A percentile compares a stretch with the other conserved stretches of the same genome.
phyloP scores from a whole-genome alignment of 2,888 invertebrate genomes.

The Tetragonisca angustula region DNA sequence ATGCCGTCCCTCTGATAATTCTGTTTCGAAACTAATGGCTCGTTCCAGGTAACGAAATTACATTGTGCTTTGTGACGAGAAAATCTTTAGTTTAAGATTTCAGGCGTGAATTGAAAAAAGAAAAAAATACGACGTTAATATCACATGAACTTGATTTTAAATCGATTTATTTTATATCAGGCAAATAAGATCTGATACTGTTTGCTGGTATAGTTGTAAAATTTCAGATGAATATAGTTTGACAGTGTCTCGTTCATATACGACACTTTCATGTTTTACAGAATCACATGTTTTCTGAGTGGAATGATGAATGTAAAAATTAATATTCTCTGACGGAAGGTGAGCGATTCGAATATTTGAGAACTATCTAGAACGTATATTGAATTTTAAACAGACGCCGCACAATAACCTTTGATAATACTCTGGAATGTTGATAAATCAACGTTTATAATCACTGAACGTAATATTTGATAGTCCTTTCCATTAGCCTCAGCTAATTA shows the following conservation, averaged over 20 bases:
- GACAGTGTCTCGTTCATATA: background rate
- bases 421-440: slow-evolving; percentile 18
- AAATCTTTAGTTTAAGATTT: background rate
- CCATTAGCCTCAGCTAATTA: slow-evolving; percentile 29
- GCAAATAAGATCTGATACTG: no score
- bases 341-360: background rate
- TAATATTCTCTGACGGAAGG: background rate
- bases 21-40: slow-evolving; percentile 72
- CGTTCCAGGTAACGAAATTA: slow-evolving; percentile 65
- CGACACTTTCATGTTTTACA: background rate
- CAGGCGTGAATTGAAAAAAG: no score
- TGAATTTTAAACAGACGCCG: background rate
- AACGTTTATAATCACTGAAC: slow-evolving; percentile 21
- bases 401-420: slow-evolving; percentile 7
- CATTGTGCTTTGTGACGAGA: background rate
- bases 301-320: background rate
- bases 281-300: background rate
- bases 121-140: no score
- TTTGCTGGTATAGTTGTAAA: background rate
- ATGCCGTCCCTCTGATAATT: slow-evolving; percentile 70
- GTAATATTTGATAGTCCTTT: slow-evolving; percentile 26
- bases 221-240: background rate
- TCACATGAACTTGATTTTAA: no score
- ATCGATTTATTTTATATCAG: no score
- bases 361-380: background rate